phyloP scores from a whole-genome alignment of 2,113 vertebrate genomes.

The Apistogramma diplotaenia region DNA sequence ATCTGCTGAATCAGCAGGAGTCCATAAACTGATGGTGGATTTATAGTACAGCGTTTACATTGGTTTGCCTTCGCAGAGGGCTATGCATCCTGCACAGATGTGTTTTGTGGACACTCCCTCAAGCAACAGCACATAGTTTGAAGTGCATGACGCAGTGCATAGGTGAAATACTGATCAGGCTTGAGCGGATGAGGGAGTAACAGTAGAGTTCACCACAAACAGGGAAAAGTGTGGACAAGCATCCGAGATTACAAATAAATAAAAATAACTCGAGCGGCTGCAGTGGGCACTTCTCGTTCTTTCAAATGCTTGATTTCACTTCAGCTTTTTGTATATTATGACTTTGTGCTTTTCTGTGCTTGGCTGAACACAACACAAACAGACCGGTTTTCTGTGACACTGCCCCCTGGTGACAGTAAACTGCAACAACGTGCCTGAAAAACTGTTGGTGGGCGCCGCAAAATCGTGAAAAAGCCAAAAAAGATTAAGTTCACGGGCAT shows the following conservation, averaged over 20 bases:
- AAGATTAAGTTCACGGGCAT: neutral
- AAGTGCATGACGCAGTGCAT: neutral
- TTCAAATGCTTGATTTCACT: too few relatives aligned
- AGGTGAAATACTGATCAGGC: neutral
- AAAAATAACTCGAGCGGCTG: too few relatives aligned
- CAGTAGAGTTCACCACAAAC: neutral
- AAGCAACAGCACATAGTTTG: neutral
- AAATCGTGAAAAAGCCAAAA: neutral
- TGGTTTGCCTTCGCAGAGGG: neutral
- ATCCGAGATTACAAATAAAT: too few relatives aligned
- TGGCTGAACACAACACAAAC: too few relatives aligned
- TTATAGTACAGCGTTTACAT: neutral
- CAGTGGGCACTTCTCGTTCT: too few relatives aligned
- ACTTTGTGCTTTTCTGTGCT: neutral
- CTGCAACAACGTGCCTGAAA: neutral
- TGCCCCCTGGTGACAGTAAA: neutral
- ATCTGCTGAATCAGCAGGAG: neutral
- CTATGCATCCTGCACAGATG: rapidly evolving
- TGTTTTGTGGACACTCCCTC: neutral
- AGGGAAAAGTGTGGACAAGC: neutral
- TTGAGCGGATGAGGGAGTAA: neutral
- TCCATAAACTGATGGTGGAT: too few relatives aligned
- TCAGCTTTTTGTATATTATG: neutral
- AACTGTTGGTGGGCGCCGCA: rapidly evolving
- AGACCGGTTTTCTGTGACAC: neutral